Conservation (phyloP, 2,113 vertebrate species). For the Istiophorus platypterus region DNA sequence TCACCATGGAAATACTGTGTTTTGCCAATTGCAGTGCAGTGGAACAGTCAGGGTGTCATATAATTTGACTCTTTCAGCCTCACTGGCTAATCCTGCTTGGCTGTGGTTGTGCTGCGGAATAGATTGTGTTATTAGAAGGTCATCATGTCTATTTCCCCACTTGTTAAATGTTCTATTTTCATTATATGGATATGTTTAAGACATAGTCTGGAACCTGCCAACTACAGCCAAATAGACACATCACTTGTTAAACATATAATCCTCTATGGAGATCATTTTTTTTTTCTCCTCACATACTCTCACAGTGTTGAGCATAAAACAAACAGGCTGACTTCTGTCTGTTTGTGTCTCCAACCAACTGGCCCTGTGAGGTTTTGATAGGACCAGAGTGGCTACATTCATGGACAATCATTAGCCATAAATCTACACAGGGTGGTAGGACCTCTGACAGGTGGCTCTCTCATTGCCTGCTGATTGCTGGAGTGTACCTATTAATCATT, state of each 20-base stretch:
- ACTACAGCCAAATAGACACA: slow-evolving; percentile 6
- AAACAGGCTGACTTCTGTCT: slow-evolving; percentile 41
- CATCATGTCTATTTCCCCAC: slow-evolving; percentile 56
- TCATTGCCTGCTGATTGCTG: slow-evolving; percentile 71
- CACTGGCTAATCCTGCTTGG: slow-evolving; percentile 54
- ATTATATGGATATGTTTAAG: slow-evolving; percentile 56
- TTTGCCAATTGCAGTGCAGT: slow-evolving; percentile 29
- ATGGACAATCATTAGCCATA: slow-evolving; percentile 72
- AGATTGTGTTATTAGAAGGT: slow-evolving; percentile 75
- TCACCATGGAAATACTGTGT: slow-evolving; percentile 21
- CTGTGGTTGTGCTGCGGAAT: slow-evolving; percentile 61
- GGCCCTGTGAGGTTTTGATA: slow-evolving; percentile 49
- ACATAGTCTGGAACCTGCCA: slow-evolving; percentile 44
- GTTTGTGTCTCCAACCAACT: slow-evolving; percentile 46
- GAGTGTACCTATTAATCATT: slow-evolving; percentile 74
- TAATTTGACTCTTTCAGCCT: slow-evolving; percentile 58
- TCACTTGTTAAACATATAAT: slow-evolving; percentile 17
- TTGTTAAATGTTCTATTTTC: slow-evolving; percentile 30
- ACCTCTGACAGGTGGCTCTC: slow-evolving; percentile 70
- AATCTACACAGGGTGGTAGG: slow-evolving; percentile 63
- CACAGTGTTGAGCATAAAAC: slow-evolving; percentile 40
- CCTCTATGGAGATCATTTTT: slow-evolving; percentile 21
- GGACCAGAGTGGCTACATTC: slow-evolving; percentile 54
- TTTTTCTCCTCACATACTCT: background rate
- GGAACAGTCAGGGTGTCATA: slow-evolving; percentile 33